A percentile compares a stretch with the other conserved stretches of the same genome.
Evolutionary conservation across 2,113 vertebrate genomes (phyloP).

Genomic region (Platanista minor): DNA sequence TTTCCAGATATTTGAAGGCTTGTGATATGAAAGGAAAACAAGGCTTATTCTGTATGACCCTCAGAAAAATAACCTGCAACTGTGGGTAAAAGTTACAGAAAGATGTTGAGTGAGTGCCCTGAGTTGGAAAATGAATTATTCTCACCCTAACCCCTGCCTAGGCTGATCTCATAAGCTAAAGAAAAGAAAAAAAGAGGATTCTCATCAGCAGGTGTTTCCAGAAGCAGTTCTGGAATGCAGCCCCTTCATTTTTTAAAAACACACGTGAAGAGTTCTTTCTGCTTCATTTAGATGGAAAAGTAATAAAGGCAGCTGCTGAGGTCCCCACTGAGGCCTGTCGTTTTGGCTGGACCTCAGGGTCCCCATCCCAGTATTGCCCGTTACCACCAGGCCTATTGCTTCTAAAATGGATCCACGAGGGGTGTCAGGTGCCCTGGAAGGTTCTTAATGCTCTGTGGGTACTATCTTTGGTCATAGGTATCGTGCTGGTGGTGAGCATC

Average conservation of each 20-base stretch:
- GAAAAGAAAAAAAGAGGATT: neutral
- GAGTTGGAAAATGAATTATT: neutral
- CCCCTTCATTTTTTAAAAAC: neutral
- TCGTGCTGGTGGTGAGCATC: slow-evolving; percentile 93
- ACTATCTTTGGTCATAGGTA: slow-evolving; percentile 82
- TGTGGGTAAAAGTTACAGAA: neutral
- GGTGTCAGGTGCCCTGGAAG: neutral
- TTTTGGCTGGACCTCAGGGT: neutral
- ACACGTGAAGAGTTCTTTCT: neutral
- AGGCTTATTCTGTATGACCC: neutral
- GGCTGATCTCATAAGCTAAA: neutral
- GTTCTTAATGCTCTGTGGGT: slow-evolving; percentile 1
- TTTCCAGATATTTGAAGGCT: neutral
- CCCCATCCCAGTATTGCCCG: neutral
- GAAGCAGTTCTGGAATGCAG: neutral
- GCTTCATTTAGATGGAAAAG: neutral
- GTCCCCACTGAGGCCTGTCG: neutral
- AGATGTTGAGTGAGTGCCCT: neutral
- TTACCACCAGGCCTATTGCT: neutral
- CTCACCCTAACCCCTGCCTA: neutral
- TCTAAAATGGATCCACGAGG: neutral
- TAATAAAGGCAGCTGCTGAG: neutral
- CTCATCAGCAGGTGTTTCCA: slow-evolving; percentile 1
- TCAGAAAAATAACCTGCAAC: neutral
- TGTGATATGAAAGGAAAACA: neutral